A percentile compares a stretch with the other conserved stretches of the same genome.
Conservation (phyloP, 1,140 invertebrate genomes). For the Dysdera silvatica region DNA sequence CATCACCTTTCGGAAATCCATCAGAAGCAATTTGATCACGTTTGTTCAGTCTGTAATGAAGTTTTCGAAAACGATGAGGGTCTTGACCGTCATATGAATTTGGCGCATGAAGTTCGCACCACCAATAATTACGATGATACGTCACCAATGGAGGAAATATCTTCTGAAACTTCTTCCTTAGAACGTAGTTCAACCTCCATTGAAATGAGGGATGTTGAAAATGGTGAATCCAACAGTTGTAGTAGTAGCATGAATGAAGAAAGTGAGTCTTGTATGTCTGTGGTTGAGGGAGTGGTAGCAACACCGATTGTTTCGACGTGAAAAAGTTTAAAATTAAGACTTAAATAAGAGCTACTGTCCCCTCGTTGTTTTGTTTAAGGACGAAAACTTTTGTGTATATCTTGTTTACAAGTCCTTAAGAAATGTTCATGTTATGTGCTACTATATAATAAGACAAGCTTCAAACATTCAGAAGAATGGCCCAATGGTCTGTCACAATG, state of each 20-base stretch:
- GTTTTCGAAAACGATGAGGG: slow-evolving; percentile 32
- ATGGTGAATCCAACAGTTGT: slow-evolving; percentile 25
- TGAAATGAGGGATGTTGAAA: slow-evolving; percentile 25
- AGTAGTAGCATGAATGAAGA: slow-evolving; percentile 20
- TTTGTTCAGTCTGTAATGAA: slow-evolving; percentile 34
- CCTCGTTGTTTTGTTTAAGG: no score
- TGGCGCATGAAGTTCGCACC: slow-evolving; percentile 20
- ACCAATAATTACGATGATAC: neutral
- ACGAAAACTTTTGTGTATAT: no score
- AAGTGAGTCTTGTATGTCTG: slow-evolving; percentile 11
- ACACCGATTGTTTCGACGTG: neutral
- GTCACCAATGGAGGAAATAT: slow-evolving; percentile 8
- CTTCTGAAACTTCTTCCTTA: slow-evolving; percentile 16
- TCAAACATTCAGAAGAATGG: no score
- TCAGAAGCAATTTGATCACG: slow-evolving; percentile 15
- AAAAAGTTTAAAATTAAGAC: no score
- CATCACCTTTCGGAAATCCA: slow-evolving; percentile 16
- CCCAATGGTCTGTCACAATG: no score
- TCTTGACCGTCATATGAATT: slow-evolving; percentile 34
- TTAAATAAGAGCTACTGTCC: no score
- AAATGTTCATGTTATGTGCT: no score
- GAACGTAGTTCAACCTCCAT: slow-evolving; percentile 25
- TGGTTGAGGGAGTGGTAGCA: neutral
- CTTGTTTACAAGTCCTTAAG: no score
- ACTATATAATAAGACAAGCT: no score